A percentile compares a stretch with the other conserved stretches of the same genome.
phyloP scores from a whole-genome alignment of 1,140 invertebrate genomes.

The Acyrthosiphon pisum region DNA sequence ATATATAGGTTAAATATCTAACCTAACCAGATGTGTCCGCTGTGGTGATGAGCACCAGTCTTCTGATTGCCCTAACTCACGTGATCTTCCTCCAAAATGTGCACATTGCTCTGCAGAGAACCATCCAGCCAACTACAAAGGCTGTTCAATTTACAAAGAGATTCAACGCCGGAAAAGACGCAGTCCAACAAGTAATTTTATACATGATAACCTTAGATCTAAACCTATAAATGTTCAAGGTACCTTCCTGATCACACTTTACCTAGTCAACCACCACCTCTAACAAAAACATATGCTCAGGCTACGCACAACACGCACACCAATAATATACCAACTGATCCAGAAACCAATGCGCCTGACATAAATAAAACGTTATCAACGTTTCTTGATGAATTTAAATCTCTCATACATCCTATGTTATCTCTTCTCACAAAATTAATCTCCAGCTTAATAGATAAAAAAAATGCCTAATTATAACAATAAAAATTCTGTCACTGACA shows the following conservation, averaged over 20 bases:
- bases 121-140: constrained; percentile 61
- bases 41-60: constrained; percentile 62
- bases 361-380: too few species aligned
- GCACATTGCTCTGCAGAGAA: constrained; percentile 61
- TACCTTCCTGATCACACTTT: background rate
- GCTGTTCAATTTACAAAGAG: constrained; percentile 59
- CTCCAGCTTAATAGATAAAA: too few species aligned
- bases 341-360: too few species aligned
- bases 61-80: constrained; percentile 63
- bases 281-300: background rate
- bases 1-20: too few species aligned
- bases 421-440: too few species aligned
- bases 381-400: too few species aligned
- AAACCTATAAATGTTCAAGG: background rate
- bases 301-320: too few species aligned
- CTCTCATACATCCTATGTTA: too few species aligned
- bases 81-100: constrained; percentile 61
- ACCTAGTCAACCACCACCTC: background rate
- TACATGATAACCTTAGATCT: background rate
- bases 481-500: too few species aligned
- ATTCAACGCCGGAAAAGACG: constrained; percentile 37
- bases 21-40: constrained; percentile 63
- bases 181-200: background rate
- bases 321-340: too few species aligned
- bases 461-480: too few species aligned